Evolutionary conservation across 23 tunicate species (phyloP).

Genomic region (Ciona savignyi): DNA sequence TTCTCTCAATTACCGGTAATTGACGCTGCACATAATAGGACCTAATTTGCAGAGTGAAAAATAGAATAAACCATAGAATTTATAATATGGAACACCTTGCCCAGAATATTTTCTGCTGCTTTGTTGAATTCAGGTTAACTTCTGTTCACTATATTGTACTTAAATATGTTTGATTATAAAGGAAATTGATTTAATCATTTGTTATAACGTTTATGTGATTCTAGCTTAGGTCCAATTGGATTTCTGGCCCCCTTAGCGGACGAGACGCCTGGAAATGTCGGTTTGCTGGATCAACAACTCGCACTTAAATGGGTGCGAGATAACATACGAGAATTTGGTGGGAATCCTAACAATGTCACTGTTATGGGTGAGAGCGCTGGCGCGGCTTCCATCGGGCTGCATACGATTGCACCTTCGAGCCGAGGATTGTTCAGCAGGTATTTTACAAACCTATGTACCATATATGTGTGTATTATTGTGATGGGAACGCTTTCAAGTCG

Average conservation of each 20-base stretch:
- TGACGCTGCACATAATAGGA: background rate
- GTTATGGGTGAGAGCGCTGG: slow-evolving; percentile 76
- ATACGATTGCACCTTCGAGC: slow-evolving; percentile 41
- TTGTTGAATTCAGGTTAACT: background rate
- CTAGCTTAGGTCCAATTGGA: slow-evolving; percentile 71
- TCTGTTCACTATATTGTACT: background rate
- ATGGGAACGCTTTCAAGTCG: too few species aligned
- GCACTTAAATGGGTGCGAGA: slow-evolving; percentile 67
- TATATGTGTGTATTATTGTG: too few species aligned
- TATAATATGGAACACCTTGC: background rate
- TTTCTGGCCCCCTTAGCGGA: slow-evolving; percentile 55
- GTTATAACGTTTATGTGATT: too few species aligned
- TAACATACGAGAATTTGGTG: slow-evolving; percentile 61
- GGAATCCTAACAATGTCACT: slow-evolving; percentile 57
- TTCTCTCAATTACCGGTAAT: slow-evolving; percentile 63
- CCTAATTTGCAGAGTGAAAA: too few species aligned
- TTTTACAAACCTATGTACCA: too few species aligned
- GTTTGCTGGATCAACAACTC: slow-evolving; percentile 56
- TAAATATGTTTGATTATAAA: too few species aligned
- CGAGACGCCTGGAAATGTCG: slow-evolving; percentile 51
- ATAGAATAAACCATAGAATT: background rate
- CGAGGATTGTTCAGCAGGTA: slow-evolving; percentile 46
- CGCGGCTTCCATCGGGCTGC: slow-evolving; percentile 53
- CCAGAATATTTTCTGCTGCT: too few species aligned
- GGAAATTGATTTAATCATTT: too few species aligned